Percentiles rank a stretch among this genome's conserved stretches.
Evolutionary conservation across 2,113 vertebrate genomes (phyloP).

Genomic region (Perca fluviatilis): DNA sequence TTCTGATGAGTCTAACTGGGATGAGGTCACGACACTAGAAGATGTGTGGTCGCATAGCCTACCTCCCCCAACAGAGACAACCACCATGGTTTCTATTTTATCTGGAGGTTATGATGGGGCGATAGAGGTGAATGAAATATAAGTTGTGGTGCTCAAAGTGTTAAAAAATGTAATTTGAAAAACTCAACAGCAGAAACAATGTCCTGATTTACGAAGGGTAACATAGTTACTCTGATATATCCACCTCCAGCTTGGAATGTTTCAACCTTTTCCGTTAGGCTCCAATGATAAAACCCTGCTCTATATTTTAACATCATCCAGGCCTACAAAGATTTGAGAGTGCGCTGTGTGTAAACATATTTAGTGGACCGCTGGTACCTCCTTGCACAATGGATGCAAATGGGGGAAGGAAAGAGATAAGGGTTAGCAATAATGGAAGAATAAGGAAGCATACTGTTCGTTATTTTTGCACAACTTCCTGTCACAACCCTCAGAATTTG

Average conservation of each 20-base stretch:
- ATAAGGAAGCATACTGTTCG: constrained; percentile 70
- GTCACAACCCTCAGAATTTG: constrained; percentile 58
- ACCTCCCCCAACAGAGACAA: not conserved
- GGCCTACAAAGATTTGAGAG: not conserved
- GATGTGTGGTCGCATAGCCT: too few species aligned
- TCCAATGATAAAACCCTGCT: constrained; percentile 21
- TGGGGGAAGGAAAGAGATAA: constrained; percentile 56
- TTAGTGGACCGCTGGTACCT: constrained; percentile 50
- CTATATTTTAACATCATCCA: constrained; percentile 25
- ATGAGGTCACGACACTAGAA: not conserved
- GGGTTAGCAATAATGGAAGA: constrained; percentile 56
- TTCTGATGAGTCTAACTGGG: not conserved
- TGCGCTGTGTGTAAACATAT: constrained; percentile 38
- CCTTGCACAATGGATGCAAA: constrained; percentile 70
- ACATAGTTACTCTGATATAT: not conserved
- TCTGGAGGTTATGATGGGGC: not conserved
- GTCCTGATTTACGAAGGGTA: not conserved
- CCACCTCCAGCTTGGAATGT: constrained; percentile 5
- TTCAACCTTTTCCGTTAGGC: not conserved
- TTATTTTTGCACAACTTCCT: constrained; percentile 79
- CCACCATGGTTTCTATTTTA: not conserved
- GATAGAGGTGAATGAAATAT: not conserved
- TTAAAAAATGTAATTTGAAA: not conserved
- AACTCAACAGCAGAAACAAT: not conserved
- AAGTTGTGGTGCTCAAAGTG: not conserved